These are phyloP conservation scores for Adelges cooleyi DNA, from an alignment of 1,140 invertebrate species.

Conservation along the genomic window DNA sequence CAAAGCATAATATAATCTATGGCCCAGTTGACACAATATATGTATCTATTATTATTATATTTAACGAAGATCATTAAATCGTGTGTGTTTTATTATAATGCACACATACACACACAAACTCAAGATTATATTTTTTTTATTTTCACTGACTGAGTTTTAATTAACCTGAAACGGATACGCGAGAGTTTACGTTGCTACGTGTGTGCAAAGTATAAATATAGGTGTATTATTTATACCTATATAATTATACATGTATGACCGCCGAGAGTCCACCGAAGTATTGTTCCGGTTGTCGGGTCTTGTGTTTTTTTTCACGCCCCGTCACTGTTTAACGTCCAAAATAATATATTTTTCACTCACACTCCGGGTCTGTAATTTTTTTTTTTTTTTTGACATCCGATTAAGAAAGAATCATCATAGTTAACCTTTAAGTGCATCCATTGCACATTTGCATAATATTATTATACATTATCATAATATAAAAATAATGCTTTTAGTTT, in stretches of 20 bases:
- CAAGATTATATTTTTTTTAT: background rate
- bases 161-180: conserved; percentile 22
- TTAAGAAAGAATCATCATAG: too few relatives aligned
- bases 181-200: background rate
- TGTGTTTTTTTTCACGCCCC: conserved; percentile 8
- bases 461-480: too few relatives aligned
- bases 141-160: background rate
- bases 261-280: background rate
- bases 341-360: conserved; percentile 15
- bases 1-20: too few relatives aligned
- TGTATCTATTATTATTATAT: conserved; percentile 20
- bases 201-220: too few relatives aligned
- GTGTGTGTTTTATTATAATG: background rate
- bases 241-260: background rate
- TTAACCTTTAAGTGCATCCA: too few relatives aligned
- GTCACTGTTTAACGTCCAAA: conserved; percentile 4
- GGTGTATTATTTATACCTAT: background rate
- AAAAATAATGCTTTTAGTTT: too few relatives aligned
- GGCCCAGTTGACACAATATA: conserved; percentile 7
- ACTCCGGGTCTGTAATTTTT: too few relatives aligned
- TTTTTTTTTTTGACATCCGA: background rate
- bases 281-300: conserved; percentile 25
- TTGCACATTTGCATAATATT: too few relatives aligned
- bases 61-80: conserved; percentile 19
- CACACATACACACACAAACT: background rate